Percentiles rank a stretch among this genome's conserved stretches.
Conservation (phyloP, 2,888 invertebrate species). For the Philaethria dido region DNA sequence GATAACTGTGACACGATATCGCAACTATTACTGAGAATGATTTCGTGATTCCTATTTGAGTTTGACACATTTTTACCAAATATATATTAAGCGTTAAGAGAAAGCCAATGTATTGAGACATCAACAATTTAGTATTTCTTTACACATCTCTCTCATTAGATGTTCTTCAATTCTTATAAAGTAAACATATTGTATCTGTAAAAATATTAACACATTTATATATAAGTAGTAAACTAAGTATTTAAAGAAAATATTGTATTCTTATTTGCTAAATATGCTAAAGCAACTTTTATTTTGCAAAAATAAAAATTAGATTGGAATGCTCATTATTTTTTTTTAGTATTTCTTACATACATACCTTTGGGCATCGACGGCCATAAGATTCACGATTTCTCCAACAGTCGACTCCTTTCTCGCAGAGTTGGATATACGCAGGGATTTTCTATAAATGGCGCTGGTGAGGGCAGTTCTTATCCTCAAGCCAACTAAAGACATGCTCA, state of each 20-base stretch:
- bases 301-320: no score
- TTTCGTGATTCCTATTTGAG: constrained; percentile 5
- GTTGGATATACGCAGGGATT: constrained; percentile 92
- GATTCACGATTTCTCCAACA: constrained; percentile 95
- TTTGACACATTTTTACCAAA: neutral
- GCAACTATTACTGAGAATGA: neutral
- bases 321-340: no score
- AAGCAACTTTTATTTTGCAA: no score
- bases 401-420: constrained; percentile 91
- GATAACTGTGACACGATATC: neutral
- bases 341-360: constrained; percentile 78
- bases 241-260: no score
- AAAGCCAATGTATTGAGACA: neutral
- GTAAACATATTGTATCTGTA: no score
- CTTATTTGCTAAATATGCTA: no score
- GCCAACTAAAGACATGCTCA: constrained; percentile 94
- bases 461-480: constrained; percentile 94
- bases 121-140: neutral
- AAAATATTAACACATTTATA: no score
- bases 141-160: neutral
- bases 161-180: no score
- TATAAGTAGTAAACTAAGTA: no score
- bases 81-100: constrained; percentile 2
- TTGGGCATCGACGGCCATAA: constrained; percentile 96
- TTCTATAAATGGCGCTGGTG: constrained; percentile 95